Evolutionary conservation across 2,888 invertebrate genomes (phyloP), one percentile per base, ranked within the genome.

Genomic region (Zaprionus obscuricornis): DNA sequence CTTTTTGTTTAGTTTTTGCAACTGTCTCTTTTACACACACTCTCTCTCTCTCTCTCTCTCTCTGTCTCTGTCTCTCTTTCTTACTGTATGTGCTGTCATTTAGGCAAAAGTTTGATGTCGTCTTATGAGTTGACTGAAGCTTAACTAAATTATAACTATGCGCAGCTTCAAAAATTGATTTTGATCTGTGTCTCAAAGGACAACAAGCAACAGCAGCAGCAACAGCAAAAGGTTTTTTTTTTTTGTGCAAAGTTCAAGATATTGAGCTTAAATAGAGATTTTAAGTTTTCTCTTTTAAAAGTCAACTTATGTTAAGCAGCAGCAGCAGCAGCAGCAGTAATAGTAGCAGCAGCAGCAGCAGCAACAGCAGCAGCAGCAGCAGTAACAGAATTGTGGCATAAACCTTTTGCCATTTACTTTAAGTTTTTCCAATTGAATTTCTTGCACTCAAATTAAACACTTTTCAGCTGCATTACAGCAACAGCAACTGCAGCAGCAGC

Each of bases 101-200:
- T 46, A 34, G 62, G 37, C 1, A 37, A 67, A 76, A 78, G 52
- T 78, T 75, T 67, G 42, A 49, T 60, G 52, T n/a, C n/a, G n/a
- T 31, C 63, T 55, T 42, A 8, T 34, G 33, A 33, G 40, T 36
- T 24, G 39, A 10, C 31, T 39, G 40, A 14, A 24, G 56, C 49
- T 63, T 70, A 79, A 77, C 72, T 62, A 74, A 74, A 79, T 77
- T 79, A 76, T 72, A 76, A 76, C 74, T 66, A 54, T 43, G 66
- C 43, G 36, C 39, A 40, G n/a, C n/a, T n/a, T n/a, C n/a, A n/a
- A n/a, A 54, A 68, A 74, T 50, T 47, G 60, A 63, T 57, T 60
- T 49, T 37, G 43, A 65, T 59, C 34, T 31, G 26, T 29, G 34
- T 24, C 27, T 5, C 6, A 50, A 51, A 16, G 13, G n/a, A n/a